Conservation (phyloP, 2,888 invertebrate genomes). For the Laothoe populi region DNA sequence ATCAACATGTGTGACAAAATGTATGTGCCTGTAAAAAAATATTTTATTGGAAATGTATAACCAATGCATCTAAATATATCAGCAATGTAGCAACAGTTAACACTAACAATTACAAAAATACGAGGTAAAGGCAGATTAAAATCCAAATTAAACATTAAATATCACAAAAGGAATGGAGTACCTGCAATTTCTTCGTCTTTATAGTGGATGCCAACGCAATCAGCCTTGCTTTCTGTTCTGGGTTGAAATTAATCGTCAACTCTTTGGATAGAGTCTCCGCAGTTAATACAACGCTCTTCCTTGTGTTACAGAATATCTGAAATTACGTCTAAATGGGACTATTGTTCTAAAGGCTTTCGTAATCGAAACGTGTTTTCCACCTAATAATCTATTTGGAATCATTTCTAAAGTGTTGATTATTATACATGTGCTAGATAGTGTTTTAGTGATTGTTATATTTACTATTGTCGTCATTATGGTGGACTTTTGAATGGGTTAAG, state of each 20-base stretch:
- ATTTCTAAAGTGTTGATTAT: neutral
- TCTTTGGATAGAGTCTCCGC: constrained; percentile 86
- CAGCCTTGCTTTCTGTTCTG: constrained; percentile 82
- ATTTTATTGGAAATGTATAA: neutral
- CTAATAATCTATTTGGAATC: neutral
- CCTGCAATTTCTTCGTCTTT: constrained; percentile 79
- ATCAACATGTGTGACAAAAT: too few species aligned
- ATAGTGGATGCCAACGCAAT: constrained; percentile 72
- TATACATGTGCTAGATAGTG: neutral
- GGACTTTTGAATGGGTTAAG: too few species aligned
- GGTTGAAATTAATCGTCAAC: constrained; percentile 81
- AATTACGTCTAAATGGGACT: constrained; percentile 26
- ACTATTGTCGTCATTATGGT: too few species aligned
- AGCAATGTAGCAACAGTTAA: neutral
- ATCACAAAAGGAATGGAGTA: constrained; percentile 39
- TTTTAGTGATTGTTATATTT: too few species aligned
- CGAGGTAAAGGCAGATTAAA: constrained; percentile 32
- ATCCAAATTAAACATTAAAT: constrained; percentile 24
- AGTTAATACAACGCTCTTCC: constrained; percentile 90
- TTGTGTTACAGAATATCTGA: constrained; percentile 91
- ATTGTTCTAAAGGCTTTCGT: neutral
- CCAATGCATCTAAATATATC: too few species aligned
- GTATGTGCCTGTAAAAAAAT: too few species aligned
- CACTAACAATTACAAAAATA: constrained; percentile 2
- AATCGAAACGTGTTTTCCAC: neutral